Evolutionary conservation across 2,797 vertebrate species (phyloP), one percentile per base, ranked within the genome.

Genomic region (Microctenopoma steveboyesi): DNA sequence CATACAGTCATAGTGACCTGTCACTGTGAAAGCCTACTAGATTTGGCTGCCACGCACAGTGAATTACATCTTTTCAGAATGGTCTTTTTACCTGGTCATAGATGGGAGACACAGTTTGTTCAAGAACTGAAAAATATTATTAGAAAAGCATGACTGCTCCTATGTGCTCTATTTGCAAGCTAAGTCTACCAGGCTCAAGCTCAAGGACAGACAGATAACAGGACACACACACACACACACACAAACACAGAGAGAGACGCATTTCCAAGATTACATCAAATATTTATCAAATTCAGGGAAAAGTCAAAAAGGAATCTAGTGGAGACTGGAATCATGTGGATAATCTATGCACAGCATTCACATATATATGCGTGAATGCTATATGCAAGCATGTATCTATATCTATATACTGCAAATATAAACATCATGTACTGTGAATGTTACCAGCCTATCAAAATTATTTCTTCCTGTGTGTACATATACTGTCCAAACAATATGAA

Each of bases 191-290:
- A 79, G 78, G 64, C 79, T 80, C 66, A 49, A 64, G 71, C 80
- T 89, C 90, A 92, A 92, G 90, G 91, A 85, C 89, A 74, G 64
- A 72, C 60, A 87, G 89, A 90, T 90, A 92, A 84, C 78, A 78
- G 64, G 16, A 74, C 55, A 77, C 73, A 59, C 61, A 72, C 55
- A 78, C 72, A 60, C 53, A 63, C 64, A 59, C 59, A 66, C 40
- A 55, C 42, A 63, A 22, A 22, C 47, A 49, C 27, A 60, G 59
- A 50, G 22, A 61, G 60, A 59, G 54, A 65, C 61, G 76, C 10
- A 39, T 51, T 67, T 78, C 64, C 52, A n/a, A 74, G 62, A 86
- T 74, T 71, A 87, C 84, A 89, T 90, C 63, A 92, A 88, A 91
- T 82, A 91, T 92, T 88, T 81, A 90, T 89, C 78, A 84, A 86